phyloP scores from a whole-genome alignment of 2,888 invertebrate genomes.

The Epicampocera succincta region DNA sequence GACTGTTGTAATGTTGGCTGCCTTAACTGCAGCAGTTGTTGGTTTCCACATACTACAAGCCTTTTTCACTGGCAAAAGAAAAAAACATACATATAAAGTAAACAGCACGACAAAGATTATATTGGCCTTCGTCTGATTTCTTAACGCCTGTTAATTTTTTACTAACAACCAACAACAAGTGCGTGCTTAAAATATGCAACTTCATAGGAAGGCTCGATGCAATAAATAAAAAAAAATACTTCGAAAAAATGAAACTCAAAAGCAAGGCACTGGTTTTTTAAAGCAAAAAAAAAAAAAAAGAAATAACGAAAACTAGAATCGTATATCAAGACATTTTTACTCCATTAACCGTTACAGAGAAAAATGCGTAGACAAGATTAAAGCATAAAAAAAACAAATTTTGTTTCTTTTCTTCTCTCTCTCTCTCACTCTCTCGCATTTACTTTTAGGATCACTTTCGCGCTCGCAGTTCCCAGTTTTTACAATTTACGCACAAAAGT shows the following conservation, averaged over 20 bases:
- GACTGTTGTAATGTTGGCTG: conserved; percentile 45
- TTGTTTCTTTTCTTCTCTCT: conserved; percentile 42
- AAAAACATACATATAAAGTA: conserved; percentile 14
- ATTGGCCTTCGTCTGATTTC: conserved; percentile 68
- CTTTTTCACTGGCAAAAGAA: conserved; percentile 45
- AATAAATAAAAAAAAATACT: conserved; percentile 9
- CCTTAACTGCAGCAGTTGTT: conserved; percentile 33
- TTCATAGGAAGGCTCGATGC: conserved; percentile 33
- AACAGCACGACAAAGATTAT: conserved; percentile 55
- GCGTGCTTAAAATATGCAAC: conserved; percentile 67
- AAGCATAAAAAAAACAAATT: conserved; percentile 8
- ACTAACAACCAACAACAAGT: conserved; percentile 68
- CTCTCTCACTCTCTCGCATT: conserved; percentile 54
- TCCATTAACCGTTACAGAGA: conserved; percentile 54
- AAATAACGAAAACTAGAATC: conserved; percentile 46
- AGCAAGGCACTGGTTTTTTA: conserved; percentile 32
- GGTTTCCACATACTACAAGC: conserved; percentile 50
- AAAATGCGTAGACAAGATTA: conserved; percentile 44
- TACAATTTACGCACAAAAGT: conserved; percentile 97
- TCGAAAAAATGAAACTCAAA: conserved; percentile 14
- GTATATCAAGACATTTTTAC: conserved; percentile 40
- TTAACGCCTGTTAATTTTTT: conserved; percentile 70
- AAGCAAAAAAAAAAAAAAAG: conserved; percentile 22
- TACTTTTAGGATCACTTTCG: conserved; percentile 89
- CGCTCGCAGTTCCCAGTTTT: conserved; percentile 97